Evolutionary conservation across 2,797 vertebrate genomes (phyloP).

Genomic region (Clarias platycephalus): DNA sequence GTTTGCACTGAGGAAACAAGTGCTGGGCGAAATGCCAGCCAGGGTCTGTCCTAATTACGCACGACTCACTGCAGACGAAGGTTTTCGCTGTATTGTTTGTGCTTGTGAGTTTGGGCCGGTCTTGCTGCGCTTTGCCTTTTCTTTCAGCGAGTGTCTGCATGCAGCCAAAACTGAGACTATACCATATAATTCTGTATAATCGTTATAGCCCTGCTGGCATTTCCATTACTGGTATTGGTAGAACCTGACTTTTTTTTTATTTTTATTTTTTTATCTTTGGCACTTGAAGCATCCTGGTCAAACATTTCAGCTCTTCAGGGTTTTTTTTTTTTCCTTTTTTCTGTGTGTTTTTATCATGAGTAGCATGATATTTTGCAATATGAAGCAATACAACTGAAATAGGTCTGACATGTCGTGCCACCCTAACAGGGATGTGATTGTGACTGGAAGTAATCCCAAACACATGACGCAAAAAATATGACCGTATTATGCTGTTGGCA

Average conservation of each 20-base stretch:
- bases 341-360: background rate
- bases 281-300: background rate
- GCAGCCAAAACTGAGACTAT: background rate
- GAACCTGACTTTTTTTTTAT: background rate
- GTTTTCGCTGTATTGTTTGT: conserved; percentile 63
- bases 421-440: background rate
- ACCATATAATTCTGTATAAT: background rate
- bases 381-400: conserved; percentile 14
- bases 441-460: conserved; percentile 16
- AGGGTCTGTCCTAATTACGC: conserved; percentile 69
- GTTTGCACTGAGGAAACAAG: conserved; percentile 72
- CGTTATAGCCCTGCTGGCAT: background rate
- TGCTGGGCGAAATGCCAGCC: conserved; percentile 74
- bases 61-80: conserved; percentile 64
- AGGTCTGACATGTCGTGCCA: background rate
- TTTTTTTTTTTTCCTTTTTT: background rate
- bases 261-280: background rate
- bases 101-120: conserved; percentile 57
- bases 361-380: conserved; percentile 4
- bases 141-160: background rate
- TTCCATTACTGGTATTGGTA: background rate
- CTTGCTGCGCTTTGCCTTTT: background rate
- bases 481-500: conserved; percentile 34
- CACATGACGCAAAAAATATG: conserved; percentile 3
- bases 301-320: background rate